Evolutionary conservation across 2,113 vertebrate species (phyloP).

Genomic region (Prietella phreatophila): DNA sequence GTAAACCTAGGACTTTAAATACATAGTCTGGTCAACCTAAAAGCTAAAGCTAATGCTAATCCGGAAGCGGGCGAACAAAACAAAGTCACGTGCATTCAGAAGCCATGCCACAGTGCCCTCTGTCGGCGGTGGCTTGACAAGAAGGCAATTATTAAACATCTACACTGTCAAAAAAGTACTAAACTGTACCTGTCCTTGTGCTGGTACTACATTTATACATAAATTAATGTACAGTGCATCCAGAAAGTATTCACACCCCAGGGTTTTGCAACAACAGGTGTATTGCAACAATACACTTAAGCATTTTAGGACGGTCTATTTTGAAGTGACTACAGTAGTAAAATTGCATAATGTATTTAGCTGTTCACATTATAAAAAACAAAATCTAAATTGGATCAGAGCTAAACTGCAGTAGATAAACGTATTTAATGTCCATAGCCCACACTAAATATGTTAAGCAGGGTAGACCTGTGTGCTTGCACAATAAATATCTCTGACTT

Average conservation of each 20-base stretch:
- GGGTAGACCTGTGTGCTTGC: background rate
- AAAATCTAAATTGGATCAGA: background rate
- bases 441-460: background rate
- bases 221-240: too few relatives aligned
- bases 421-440: background rate
- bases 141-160: background rate
- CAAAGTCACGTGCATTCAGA: too few relatives aligned
- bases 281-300: background rate
- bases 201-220: background rate
- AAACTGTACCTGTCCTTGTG: background rate
- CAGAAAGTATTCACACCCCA: too few relatives aligned
- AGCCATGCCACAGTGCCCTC: too few relatives aligned
- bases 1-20: too few relatives aligned
- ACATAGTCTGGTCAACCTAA: too few relatives aligned
- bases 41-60: too few relatives aligned
- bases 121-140: too few relatives aligned
- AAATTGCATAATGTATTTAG: too few relatives aligned
- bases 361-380: too few relatives aligned
- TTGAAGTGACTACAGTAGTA: background rate
- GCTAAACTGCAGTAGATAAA: background rate
- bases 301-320: background rate
- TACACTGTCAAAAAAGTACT: background rate
- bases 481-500: background rate
- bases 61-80: too few relatives aligned
- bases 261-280: background rate